Base-by-base conservation (phyloP, 2,888 invertebrate genomes). In the Macrosiphum euphorbiae region DNA sequence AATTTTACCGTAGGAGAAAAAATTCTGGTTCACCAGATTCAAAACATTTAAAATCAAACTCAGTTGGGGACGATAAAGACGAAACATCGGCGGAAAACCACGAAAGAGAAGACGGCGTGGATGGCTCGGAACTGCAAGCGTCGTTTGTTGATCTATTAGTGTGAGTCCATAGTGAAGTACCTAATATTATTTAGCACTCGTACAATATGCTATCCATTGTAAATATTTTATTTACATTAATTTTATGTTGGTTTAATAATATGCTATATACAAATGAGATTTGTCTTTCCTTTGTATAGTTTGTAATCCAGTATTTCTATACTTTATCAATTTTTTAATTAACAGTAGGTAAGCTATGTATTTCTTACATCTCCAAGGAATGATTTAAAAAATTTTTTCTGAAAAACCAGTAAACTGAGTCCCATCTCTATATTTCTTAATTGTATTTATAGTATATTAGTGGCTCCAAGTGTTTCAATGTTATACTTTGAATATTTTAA, bases 131-230 rank as follows among this genome's bases (percentile, higher is more conserved):
- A 44, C 20, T 11, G 24, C 93, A 94, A 85, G 50, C 94, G 1
- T 94, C 94, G 3, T 94, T 94, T 86, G 90, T 94, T 28, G 94
- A 94, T 86, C 67, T 94, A 41, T 50, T 94, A 50, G 86, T 94
- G 94, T 94, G 41, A 86, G 94, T 93, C 1, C 35, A 78, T 35
- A 35, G 78, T 35, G 13, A 67, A 67, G 4, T 67, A 78, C 7
- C 20, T 35, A 20, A 7, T n/a, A n/a, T 67, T 67, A 67, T 67
- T 67, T 13, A 13, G 13, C n/a, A 67, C 16, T 67, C n/a, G 5
- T 16, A n/a, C 13, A n/a, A 61, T n/a, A n/a, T 61, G 28, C 28
- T 61, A 61, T 61, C 28, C 10, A 61, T 11, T 11, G 3, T 61
- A 3, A n/a, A 61, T n/a, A n/a, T 67, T n/a, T 67, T n/a, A 67